Percentiles rank a stretch among this genome's conserved stretches.
phyloP scores from a whole-genome alignment of 2,797 vertebrate genomes.

The Borostomias antarcticus region DNA sequence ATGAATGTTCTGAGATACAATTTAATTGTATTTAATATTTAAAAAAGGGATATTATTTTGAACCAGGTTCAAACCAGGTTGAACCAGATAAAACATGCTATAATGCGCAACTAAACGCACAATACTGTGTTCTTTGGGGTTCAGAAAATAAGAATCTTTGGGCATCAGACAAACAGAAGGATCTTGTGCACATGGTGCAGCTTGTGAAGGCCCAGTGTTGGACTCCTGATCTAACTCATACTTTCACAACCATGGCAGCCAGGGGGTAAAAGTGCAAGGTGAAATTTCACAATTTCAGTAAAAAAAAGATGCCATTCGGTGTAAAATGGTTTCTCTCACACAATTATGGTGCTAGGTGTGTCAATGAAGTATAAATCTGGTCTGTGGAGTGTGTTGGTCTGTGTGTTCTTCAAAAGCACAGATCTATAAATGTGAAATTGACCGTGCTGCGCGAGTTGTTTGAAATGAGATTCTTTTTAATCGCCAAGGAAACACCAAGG shows the following conservation, averaged over 20 bases:
- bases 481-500: slow-evolving; percentile 66
- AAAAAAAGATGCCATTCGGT: slow-evolving; percentile 57
- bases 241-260: slow-evolving; percentile 61
- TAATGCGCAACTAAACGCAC: no score
- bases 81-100: no score
- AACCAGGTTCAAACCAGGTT: no score
- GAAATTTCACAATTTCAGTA: slow-evolving; percentile 81
- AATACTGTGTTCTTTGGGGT: no score
- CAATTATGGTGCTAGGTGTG: slow-evolving; percentile 65
- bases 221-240: slow-evolving; percentile 42
- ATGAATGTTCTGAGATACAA: no score
- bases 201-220: slow-evolving; percentile 69
- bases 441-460: slow-evolving; percentile 55
- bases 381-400: slow-evolving; percentile 48
- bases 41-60: no score
- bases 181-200: slow-evolving; percentile 62
- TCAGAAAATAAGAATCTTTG: slow-evolving; percentile 67
- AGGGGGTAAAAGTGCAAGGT: slow-evolving; percentile 70
- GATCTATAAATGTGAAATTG: slow-evolving; percentile 72
- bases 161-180: slow-evolving; percentile 65
- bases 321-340: slow-evolving; percentile 63
- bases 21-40: no score
- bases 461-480: slow-evolving; percentile 60
- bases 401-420: slow-evolving; percentile 53
- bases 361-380: slow-evolving; percentile 69